phyloP scores from a whole-genome alignment of 35 echinoderm and acorn worm genomes.

The Amphiura filiformis region DNA sequence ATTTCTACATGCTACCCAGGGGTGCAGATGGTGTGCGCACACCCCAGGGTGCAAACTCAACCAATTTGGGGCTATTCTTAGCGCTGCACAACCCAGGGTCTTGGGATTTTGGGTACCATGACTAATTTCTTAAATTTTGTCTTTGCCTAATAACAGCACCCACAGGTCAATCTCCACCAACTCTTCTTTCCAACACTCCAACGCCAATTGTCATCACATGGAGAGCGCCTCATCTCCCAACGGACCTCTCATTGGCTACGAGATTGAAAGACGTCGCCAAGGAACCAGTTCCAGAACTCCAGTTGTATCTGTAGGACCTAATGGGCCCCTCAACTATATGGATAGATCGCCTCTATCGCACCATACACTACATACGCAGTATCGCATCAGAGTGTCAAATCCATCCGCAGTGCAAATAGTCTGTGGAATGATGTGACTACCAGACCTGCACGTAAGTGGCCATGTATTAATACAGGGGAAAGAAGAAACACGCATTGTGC shows the following conservation, averaged over 20 bases:
- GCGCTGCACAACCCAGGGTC: not conserved
- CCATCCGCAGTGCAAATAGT: conserved; percentile 53
- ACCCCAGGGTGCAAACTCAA: not conserved
- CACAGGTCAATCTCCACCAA: conserved; percentile 65
- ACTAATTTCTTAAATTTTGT: not conserved
- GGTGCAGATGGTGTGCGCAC: no score
- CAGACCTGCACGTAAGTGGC: not conserved
- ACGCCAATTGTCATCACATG: conserved; percentile 87
- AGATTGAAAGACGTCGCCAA: conserved; percentile 54
- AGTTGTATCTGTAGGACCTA: conserved; percentile 41
- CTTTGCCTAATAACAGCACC: conserved; percentile 51
- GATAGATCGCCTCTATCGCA: conserved; percentile 74
- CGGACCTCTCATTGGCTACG: conserved; percentile 73
- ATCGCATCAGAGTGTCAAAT: conserved; percentile 84
- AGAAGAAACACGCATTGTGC: no score
- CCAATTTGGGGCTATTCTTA: not conserved
- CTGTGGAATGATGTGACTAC: conserved; percentile 75
- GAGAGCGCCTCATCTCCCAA: conserved; percentile 63
- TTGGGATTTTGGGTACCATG: not conserved
- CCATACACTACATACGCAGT: conserved; percentile 81
- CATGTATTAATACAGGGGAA: not conserved
- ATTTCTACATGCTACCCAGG: no score
- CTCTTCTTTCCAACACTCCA: conserved; percentile 74
- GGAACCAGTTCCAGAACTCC: conserved; percentile 62
- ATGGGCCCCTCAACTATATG: conserved; percentile 37